Evolutionary conservation across 2,797 vertebrate species (phyloP), one percentile per base, ranked within the genome.

Genomic region (Synaphobranchus kaupii): DNA sequence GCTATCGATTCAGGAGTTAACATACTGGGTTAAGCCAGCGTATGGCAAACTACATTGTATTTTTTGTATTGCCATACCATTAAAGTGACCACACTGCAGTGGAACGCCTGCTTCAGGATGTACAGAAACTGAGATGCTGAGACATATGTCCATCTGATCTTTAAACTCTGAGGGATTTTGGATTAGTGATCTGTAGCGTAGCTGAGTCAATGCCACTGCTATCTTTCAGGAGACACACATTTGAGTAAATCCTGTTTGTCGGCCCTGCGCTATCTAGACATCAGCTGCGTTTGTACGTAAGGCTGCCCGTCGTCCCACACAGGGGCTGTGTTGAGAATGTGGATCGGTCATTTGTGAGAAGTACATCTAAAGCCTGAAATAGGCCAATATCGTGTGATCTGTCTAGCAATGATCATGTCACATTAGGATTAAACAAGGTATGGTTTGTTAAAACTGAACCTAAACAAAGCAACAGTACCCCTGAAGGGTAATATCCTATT

Each of bases 101-200:
- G 47, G 8, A 81, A 81, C 9, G 20, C 78, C 78, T 81, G 63
- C 63, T 22, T 81, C 9, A 12, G 44, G 44, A 48, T n/a, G 25
- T 66, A 25, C 63, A 66, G 63, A n/a, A n/a, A n/a, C n/a, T n/a
- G n/a, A n/a, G n/a, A n/a, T n/a, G n/a, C n/a, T 90, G 88, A 90
- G 89, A 52, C 90, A 90, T 73, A 85, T 86, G 73, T 44, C 84
- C 83, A 66, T 73, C 87, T 91, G 91, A 92, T 90, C 90, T 88
- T 89, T 90, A 91, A 92, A 92, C 90, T 91, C 90, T 89, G 68
- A 73, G 22, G 85, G 87, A 58, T 54, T 54, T 54, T 54, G 88
- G 88, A 91, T 93, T 90, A 92, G 44, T 10, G 25, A 87, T 48
- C 22, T 44, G 73, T 31, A 25, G 47, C 25, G 22, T n/a, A 50